Base-by-base conservation (phyloP, 2,113 vertebrate species). In the Regulus satrapa region DNA sequence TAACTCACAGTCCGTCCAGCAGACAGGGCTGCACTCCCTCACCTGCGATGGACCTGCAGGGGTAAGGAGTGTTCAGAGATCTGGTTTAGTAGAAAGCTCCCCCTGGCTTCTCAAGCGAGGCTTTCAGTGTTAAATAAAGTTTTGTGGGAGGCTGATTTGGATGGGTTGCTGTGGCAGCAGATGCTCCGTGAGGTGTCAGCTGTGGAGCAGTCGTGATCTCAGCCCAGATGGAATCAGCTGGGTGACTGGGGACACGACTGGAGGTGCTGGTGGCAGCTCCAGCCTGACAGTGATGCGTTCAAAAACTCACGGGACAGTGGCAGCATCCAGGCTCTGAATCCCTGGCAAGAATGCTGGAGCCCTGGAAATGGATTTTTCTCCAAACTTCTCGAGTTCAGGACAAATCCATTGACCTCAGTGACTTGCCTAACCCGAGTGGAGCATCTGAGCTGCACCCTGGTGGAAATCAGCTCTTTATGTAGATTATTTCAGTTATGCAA, bases 401-500 rank as follows among this genome's bases (percentile, higher is more conserved):
- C 26, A 24, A 46, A 73, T 32, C 26, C 34, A 46, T 51, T 40
- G 76, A 80, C 71, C 84, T 94, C 61, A 3, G 31, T 36, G 54
- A 63, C 86, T 41, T 32, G 10, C 32, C 62, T 45, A 51, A 62
- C 36, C 66, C 23, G 9, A 17, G 52, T 66, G 80, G 68, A 94
- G 41, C 69, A 66, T 55, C 63, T 38, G 55, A 82, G 54, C 71
- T 76, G 69, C 73, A 71, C 36, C 14, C 64, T 40, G 81, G 66
- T 77, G 87, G 77, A 93, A 89, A 87, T 43, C 62, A 77, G 38
- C 73, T 89, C 55, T 93, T 87, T 19, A 56, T 59, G 81, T 4
- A 89, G 79, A 79, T 94, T 9, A 74, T 56, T 85, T 71, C 38
- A 64, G 79, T 68, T 92, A 83, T 83, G 76, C 93, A 85, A 87